Evolutionary conservation across 2,888 invertebrate species (phyloP).

Genomic region (Nebria brevicollis): DNA sequence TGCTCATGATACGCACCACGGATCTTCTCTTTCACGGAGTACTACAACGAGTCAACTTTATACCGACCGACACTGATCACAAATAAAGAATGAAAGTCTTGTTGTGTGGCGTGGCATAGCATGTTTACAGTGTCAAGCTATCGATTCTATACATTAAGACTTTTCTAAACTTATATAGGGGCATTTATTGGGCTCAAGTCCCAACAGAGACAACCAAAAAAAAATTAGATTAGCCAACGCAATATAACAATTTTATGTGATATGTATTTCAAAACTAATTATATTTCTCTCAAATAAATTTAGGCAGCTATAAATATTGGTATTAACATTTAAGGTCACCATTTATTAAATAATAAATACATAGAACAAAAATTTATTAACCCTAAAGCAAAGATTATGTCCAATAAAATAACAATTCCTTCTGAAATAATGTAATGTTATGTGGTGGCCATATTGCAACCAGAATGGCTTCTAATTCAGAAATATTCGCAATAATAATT

Average conservation of each 20-base stretch:
- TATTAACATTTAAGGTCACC: no score
- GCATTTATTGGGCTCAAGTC: no score
- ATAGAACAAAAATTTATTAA: background rate
- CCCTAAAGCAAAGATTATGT: background rate
- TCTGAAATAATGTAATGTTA: background rate
- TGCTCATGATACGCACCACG: constrained; percentile 15
- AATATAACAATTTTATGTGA: no score
- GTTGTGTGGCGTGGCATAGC: constrained; percentile 5
- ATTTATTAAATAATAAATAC: no score
- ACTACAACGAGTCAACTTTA: constrained; percentile 11
- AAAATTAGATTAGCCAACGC: no score
- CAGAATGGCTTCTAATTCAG: background rate
- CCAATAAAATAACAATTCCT: background rate
- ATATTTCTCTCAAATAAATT: no score
- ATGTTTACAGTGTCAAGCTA: background rate
- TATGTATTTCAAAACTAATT: no score
- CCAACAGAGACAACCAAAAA: no score
- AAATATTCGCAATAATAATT: constrained; percentile 1
- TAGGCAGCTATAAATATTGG: no score
- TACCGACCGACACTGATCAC: constrained; percentile 20
- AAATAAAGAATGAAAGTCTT: constrained; percentile 22
- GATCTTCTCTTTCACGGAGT: background rate
- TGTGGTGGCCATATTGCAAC: background rate
- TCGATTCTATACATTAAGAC: background rate
- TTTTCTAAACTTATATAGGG: no score